Base-by-base conservation (phyloP, 1,140 invertebrate genomes). In the Macrocentrus cingulum region DNA sequence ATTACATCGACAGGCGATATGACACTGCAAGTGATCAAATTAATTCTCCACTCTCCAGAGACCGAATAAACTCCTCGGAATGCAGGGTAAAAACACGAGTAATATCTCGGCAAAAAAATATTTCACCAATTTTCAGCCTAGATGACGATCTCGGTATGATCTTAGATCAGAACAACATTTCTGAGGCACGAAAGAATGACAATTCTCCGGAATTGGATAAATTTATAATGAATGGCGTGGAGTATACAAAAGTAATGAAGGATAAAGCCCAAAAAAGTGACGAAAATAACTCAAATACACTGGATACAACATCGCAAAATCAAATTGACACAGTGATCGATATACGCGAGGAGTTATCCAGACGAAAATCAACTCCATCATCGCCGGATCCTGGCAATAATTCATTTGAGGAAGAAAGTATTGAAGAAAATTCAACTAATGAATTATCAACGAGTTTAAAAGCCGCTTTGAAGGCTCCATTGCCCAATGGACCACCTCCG, bases 401-500 rank as follows among this genome's bases (percentile, higher is more conserved):
- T 29, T 46, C 54, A 48, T 55, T 50, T 9, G 45, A 51, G 54
- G 63, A 62, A 48, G 41, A 56, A 56, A 22, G 8, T 39, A 13
- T 25, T 11, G 16, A 50, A 25, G 34, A 34, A 34, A 29, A 46
- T 37, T 16, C 20, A 42, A 59, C 3, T 73, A 76, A 62, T 37
- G 66, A 72, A 50, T 63, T 82, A 55, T 83, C 82, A 2, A 83
- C 85, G 56, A 85, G 83, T 8, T 68, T 87, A 19, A 85, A 84
- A 64, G 81, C 81, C 42, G 85, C 84, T 23, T 69, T 87, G 20
- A 84, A 83, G 64, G 80, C 84, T 60, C 85, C 86, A 0, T 67
- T 89, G 54, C 87, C 87, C 0, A 25, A 68, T 13, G 87, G 87
- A 1, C 86, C 87, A 6, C 85, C 87, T 23, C 88, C 88, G 0